Evolutionary conservation across 2,113 vertebrate genomes (phyloP).

Genomic region (Drymodes brunneopygia): DNA sequence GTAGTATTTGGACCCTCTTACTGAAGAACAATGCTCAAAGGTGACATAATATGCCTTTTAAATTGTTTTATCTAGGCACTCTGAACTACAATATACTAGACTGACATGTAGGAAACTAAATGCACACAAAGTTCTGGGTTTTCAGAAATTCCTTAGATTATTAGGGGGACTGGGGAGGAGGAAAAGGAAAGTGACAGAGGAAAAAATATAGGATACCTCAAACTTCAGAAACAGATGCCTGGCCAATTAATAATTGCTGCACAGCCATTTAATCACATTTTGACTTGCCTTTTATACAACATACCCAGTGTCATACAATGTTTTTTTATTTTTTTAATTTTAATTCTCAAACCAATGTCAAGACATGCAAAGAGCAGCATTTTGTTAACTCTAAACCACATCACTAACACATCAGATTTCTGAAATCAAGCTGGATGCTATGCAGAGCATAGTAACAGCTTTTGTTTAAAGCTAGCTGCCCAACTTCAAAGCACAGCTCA

Average conservation of each 20-base stretch:
- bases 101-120: neutral
- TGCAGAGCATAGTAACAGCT: neutral
- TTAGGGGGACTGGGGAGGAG: neutral
- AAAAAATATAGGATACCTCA: neutral
- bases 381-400: conserved; percentile 10
- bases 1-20: neutral
- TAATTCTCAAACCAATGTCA: neutral
- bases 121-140: neutral
- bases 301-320: neutral
- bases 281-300: neutral
- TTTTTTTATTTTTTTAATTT: neutral
- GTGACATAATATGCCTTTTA: neutral
- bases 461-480: neutral
- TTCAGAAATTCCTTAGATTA: neutral
- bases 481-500: conserved; percentile 18
- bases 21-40: neutral
- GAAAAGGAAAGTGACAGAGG: neutral
- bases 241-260: neutral
- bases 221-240: neutral
- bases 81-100: neutral
- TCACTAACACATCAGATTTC: neutral
- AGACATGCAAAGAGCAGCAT: neutral
- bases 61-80: neutral
- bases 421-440: conserved; percentile 9
- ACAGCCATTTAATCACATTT: neutral